Evolutionary conservation across 2,113 vertebrate genomes (phyloP).

Genomic region (Dicerorhinus sumatrensis): DNA sequence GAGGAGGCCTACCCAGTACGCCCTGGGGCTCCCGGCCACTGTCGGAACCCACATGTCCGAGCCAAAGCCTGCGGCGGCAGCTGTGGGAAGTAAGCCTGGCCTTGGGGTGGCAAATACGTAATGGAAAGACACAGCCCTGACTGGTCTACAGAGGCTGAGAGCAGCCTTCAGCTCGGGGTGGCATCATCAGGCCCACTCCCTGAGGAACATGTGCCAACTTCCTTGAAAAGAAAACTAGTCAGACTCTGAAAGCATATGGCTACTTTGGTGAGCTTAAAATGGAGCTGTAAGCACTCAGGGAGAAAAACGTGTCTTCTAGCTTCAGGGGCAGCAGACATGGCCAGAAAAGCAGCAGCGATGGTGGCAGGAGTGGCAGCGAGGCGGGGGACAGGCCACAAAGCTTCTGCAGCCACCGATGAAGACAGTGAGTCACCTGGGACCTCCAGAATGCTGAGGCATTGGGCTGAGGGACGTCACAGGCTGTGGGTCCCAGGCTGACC

Average conservation of each 20-base stretch:
- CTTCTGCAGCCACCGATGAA: background rate
- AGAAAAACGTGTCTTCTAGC: background rate
- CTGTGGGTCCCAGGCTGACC: background rate
- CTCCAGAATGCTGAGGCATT: background rate
- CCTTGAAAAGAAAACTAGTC: background rate
- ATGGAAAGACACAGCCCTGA: background rate
- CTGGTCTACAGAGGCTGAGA: no score
- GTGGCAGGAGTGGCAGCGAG: background rate
- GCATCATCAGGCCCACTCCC: background rate
- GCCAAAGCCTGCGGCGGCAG: accelerated
- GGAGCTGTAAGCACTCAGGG: background rate
- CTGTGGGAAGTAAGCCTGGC: background rate
- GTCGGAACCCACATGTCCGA: background rate
- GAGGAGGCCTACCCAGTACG: background rate
- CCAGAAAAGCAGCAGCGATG: background rate
- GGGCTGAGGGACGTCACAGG: background rate
- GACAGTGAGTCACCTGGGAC: background rate
- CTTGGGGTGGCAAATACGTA: no score
- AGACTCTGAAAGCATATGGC: background rate
- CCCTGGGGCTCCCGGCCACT: background rate
- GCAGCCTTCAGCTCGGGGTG: background rate
- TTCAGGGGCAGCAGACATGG: background rate
- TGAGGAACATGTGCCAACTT: background rate
- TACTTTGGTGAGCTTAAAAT: background rate
- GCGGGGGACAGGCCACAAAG: background rate